phyloP scores from a whole-genome alignment of 2,888 invertebrate species.

The Ophion ellenae region DNA sequence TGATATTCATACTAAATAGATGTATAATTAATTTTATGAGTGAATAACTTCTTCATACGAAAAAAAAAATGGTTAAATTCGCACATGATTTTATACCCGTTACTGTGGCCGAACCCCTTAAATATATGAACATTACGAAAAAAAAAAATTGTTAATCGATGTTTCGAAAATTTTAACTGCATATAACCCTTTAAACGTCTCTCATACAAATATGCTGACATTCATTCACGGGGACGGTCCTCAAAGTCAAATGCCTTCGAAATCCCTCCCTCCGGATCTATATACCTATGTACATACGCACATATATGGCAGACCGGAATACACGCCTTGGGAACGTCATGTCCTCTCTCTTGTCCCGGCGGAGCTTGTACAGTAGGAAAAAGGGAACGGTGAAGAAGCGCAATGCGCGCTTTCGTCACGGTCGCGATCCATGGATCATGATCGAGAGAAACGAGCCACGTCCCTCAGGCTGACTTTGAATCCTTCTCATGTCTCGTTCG shows the following conservation, averaged over 20 bases:
- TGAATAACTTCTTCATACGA: too few relatives aligned
- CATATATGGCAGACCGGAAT: constrained; percentile 64
- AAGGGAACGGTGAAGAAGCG: constrained; percentile 64
- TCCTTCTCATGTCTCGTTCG: constrained; percentile 52
- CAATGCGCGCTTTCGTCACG: constrained; percentile 61
- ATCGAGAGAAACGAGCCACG: constrained; percentile 66
- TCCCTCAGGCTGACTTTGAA: constrained; percentile 65
- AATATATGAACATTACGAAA: too few relatives aligned
- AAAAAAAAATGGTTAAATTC: too few relatives aligned
- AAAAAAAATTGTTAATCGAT: too few relatives aligned
- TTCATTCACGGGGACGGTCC: background rate
- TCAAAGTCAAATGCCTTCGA: background rate
- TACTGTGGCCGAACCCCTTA: too few relatives aligned
- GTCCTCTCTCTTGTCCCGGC: constrained; percentile 72
- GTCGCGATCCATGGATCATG: constrained; percentile 64
- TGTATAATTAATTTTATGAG: too few relatives aligned
- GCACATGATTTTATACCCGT: too few relatives aligned
- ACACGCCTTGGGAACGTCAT: constrained; percentile 75
- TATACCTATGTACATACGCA: background rate
- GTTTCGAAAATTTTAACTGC: too few relatives aligned
- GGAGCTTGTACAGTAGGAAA: constrained; percentile 49
- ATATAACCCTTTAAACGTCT: too few relatives aligned
- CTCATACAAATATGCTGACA: background rate
- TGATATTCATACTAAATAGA: too few relatives aligned
- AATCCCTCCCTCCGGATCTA: background rate